Percentiles rank a stretch among this genome's conserved stretches.
phyloP scores from a whole-genome alignment of 2,113 vertebrate genomes.

The Anoplopoma fimbria region DNA sequence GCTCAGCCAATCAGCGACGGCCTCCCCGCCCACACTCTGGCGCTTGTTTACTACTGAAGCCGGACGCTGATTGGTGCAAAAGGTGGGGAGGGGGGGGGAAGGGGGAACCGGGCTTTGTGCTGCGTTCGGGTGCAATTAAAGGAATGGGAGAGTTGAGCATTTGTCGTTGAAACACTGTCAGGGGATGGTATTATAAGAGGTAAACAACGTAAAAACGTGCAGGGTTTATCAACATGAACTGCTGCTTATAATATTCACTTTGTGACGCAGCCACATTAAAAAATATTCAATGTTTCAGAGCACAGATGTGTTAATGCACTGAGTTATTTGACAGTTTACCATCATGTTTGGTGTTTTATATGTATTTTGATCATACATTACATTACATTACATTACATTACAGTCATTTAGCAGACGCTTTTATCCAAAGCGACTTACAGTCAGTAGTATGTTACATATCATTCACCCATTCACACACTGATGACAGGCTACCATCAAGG shows the following conservation, averaged over 20 bases:
- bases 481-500: no score
- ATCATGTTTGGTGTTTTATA: background rate
- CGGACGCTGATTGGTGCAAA: constrained; percentile 66
- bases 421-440: no score
- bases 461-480: no score
- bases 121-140: constrained; percentile 26
- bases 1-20: constrained; percentile 74
- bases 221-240: background rate
- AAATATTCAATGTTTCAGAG: background rate
- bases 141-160: background rate
- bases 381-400: no score
- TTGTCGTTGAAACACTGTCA: background rate
- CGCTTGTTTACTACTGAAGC: constrained; percentile 82
- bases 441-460: no score
- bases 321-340: background rate
- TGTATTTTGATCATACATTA: background rate
- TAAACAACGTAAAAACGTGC: background rate
- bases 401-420: no score
- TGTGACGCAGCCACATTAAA: background rate
- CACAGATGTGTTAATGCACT: background rate
- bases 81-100: background rate
- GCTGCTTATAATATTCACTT: background rate
- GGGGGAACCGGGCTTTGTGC: constrained; percentile 57
- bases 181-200: background rate
- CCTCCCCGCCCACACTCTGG: constrained; percentile 54